Conservation (phyloP, 2,113 vertebrate species). For the Aldabrachelys gigantea region DNA sequence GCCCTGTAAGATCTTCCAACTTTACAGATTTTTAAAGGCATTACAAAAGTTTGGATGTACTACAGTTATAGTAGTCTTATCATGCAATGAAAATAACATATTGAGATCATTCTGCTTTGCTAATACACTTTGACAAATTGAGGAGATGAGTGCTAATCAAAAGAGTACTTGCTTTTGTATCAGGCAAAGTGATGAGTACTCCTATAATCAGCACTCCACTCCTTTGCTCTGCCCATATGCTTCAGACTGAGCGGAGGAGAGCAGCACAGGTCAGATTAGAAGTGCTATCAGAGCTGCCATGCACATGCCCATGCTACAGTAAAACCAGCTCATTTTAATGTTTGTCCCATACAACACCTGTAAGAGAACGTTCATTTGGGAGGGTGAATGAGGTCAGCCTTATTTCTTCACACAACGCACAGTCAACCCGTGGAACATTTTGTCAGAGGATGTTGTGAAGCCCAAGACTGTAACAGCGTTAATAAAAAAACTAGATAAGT, state of each 20-base stretch:
- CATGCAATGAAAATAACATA: not conserved
- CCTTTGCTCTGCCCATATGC: not conserved
- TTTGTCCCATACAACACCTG: not conserved
- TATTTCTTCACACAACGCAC: too few species aligned
- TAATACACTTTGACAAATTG: not conserved
- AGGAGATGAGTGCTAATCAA: not conserved
- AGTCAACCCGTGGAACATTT: too few species aligned
- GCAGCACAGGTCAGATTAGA: not conserved
- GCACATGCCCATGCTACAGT: not conserved
- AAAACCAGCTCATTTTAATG: not conserved
- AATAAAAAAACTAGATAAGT: too few species aligned
- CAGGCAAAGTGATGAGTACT: not conserved
- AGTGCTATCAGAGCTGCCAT: not conserved
- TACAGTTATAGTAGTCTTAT: not conserved
- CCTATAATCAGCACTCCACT: not conserved
- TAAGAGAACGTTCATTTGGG: not conserved
- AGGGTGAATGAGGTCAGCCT: not conserved
- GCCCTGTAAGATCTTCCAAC: not conserved
- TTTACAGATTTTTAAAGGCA: not conserved
- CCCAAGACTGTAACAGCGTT: too few species aligned
- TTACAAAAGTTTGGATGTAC: not conserved
- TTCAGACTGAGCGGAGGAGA: not conserved
- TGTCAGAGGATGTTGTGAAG: too few species aligned
- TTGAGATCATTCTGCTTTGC: not conserved
- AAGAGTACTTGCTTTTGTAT: not conserved